Evolutionary conservation across 2,113 vertebrate genomes (phyloP).

Genomic region (Coracopsis vasa): DNA sequence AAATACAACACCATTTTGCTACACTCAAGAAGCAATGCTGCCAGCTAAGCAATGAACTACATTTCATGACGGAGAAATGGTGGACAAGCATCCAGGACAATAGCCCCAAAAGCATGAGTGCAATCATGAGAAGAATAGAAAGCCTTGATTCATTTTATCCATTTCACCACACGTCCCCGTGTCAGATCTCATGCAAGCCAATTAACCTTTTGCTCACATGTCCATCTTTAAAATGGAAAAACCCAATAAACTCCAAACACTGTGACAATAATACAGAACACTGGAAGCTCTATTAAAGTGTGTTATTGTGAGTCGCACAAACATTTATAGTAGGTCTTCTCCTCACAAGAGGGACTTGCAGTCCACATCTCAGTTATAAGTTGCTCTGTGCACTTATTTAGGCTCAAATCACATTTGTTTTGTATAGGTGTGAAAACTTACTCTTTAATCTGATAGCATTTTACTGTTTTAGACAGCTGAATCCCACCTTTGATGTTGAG

Average conservation of each 20-base stretch:
- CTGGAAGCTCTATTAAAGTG: neutral
- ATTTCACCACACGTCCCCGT: neutral
- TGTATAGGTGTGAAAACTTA: slow-evolving; percentile 10
- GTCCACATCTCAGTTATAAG: neutral
- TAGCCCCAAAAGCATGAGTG: neutral
- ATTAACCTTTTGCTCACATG: slow-evolving; percentile 41
- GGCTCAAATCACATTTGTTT: slow-evolving; percentile 15
- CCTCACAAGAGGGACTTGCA: neutral
- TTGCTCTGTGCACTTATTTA: neutral
- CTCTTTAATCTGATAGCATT: slow-evolving; percentile 45
- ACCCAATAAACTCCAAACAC: neutral
- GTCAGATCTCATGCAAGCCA: slow-evolving; percentile 27
- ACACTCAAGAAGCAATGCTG: neutral
- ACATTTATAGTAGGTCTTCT: neutral
- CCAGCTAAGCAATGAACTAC: neutral
- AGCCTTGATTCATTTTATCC: neutral
- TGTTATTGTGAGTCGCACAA: neutral
- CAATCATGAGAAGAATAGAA: neutral
- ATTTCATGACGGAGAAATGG: neutral
- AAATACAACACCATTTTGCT: neutral
- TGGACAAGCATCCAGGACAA: neutral
- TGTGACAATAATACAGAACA: neutral
- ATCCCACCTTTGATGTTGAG: slow-evolving; percentile 35
- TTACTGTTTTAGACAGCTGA: slow-evolving; percentile 7
- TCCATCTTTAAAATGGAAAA: slow-evolving; percentile 19